Conservation (phyloP, 2,797 vertebrate genomes). For the Eupleurogrammus muticus region DNA sequence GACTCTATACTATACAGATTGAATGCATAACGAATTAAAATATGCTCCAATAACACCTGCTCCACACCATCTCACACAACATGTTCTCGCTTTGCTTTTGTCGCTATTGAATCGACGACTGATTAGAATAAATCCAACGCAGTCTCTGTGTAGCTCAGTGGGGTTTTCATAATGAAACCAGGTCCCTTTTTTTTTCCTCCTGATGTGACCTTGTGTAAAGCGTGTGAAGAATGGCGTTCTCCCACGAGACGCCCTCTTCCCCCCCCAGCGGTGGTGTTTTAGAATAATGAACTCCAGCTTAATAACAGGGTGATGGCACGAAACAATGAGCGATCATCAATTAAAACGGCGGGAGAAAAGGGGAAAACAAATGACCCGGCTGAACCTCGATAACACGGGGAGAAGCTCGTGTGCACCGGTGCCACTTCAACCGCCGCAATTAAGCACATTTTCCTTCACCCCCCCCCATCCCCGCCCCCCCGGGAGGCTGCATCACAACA, state of each 20-base stretch:
- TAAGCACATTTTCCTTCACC: constrained; percentile 69
- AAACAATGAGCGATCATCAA: constrained; percentile 80
- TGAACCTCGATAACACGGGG: constrained; percentile 52
- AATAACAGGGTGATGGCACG: constrained; percentile 68
- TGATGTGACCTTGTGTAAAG: constrained; percentile 75
- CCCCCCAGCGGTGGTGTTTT: constrained; percentile 59
- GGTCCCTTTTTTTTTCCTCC: constrained; percentile 35
- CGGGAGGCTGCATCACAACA: constrained; percentile 59
- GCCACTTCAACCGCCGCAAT: constrained; percentile 61
- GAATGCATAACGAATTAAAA: background rate
- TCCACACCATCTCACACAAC: background rate
- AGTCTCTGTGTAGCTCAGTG: constrained; percentile 31
- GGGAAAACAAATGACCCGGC: constrained; percentile 72
- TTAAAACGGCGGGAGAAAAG: constrained; percentile 64
- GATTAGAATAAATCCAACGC: constrained; percentile 48
- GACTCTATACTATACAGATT: background rate
- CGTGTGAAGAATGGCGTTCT: constrained; percentile 61
- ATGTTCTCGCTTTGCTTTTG: constrained; percentile 12
- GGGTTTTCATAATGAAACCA: constrained; percentile 58
- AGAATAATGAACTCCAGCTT: constrained; percentile 74
- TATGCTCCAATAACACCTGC: background rate
- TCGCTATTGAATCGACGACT: constrained; percentile 22
- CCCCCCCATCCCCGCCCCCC: no score
- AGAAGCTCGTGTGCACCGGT: constrained; percentile 20
- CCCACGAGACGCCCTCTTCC: constrained; percentile 59